Evolutionary conservation across 92 coral and sea anemone species (phyloP), one percentile per base, ranked within the genome.

Genomic region (Epizoanthus ramosus): DNA sequence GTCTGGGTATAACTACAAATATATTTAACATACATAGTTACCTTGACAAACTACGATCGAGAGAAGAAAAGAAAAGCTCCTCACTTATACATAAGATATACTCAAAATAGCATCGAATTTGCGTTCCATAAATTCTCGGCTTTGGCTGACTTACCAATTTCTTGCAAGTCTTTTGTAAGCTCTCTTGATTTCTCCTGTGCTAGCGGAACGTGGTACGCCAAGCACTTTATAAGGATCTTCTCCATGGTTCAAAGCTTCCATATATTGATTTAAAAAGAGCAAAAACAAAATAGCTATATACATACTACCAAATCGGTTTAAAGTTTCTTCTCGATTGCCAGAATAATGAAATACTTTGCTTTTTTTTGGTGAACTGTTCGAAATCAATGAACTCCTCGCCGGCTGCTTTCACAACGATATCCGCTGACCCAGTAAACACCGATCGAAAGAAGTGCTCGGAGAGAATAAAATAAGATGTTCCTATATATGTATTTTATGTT

Each of bases 81-180:
- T 50, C 7, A 50, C 15, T 12, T 10, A 50, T 50, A 50, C 54
- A 10, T 6, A 13, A 50, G 14, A 13, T 50, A 50, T 50, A 12
- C 14, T 50, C 54, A 10, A 50, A 50, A 9, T 50, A 50, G 54
- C 14, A 50, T 16, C 54, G 14, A 13, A 50, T 50, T 50, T 50
- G 7, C 25, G 18, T 68, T n/a, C 64, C 21, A 54, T 15, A 45
- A 16, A n/a, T 15, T 7, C 16, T 47, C 57, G 59, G 61, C 13
- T 39, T 18, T 43, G 14, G 3, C 6, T 47, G 12, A 64, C 89
- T 72, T 90, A 97, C 99, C 99, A 97, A 80, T 97, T 94, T 80
- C 95, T 85, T 4, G 99, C 99, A 50, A 97, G 84, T 80, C 91
- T 91, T 88, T 93, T 93, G 83, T 97, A 94, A 66, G 99, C 96